Percentiles rank a stretch among this genome's conserved stretches.
These are phyloP conservation scores for Heliconius erato DNA, from an alignment of 2,888 invertebrate species.

Conservation along the genomic window DNA sequence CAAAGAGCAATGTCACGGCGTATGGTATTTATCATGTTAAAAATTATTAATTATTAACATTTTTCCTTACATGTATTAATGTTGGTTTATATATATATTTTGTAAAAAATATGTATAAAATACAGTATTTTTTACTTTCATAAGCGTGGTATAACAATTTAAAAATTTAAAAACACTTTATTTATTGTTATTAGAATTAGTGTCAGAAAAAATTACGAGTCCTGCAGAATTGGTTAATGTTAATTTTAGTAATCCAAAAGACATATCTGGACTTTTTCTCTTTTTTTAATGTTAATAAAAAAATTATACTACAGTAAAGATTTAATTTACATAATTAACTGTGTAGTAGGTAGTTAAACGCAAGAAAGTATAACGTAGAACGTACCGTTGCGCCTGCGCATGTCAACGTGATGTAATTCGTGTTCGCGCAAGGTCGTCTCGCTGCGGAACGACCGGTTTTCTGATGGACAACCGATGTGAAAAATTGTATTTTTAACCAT, in stretches of 20 bases:
- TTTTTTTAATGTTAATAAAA: not conserved
- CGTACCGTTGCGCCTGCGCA: constrained; percentile 50
- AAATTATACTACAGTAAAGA: not conserved
- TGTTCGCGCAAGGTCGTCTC: constrained; percentile 62
- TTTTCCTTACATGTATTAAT: not conserved
- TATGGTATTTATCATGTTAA: not conserved
- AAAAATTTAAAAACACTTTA: not conserved
- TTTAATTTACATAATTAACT: constrained; percentile 20
- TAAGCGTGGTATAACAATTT: too few species aligned
- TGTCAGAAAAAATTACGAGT: not conserved
- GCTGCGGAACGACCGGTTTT: constrained; percentile 61
- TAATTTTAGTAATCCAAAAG: not conserved
- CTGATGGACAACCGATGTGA: constrained; percentile 45
- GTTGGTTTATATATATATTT: too few species aligned
- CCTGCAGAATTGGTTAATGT: not conserved
- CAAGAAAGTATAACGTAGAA: constrained; percentile 37
- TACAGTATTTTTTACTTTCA: too few species aligned
- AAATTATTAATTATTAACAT: not conserved
- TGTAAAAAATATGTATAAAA: too few species aligned
- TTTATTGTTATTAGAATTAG: not conserved
- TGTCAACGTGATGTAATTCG: constrained; percentile 60
- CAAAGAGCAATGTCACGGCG: constrained; percentile 40
- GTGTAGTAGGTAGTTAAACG: constrained; percentile 19
- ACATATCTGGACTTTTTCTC: not conserved
- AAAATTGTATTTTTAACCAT: constrained; percentile 28